Percentiles rank a stretch among this genome's conserved stretches.
phyloP scores from a whole-genome alignment of 92 coral and sea anemone genomes.

The Siderastrea radians region DNA sequence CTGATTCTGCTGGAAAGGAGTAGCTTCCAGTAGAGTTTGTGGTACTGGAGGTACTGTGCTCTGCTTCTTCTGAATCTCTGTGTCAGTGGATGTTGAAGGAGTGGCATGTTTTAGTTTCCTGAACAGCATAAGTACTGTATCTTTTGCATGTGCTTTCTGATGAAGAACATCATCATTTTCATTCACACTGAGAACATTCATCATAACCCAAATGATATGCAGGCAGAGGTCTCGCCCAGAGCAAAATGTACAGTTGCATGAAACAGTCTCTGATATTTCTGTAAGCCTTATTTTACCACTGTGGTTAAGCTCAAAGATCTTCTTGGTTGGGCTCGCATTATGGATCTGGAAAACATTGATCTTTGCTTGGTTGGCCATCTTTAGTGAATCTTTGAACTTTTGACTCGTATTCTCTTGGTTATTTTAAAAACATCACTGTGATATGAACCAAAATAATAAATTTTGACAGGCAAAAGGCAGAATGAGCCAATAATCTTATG shows the following conservation, averaged over 20 bases:
- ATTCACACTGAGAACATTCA: slow-evolving; percentile 51
- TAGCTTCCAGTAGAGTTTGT: too few relatives aligned
- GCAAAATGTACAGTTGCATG: slow-evolving; percentile 28
- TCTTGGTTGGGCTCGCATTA: not conserved
- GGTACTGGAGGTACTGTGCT: too few relatives aligned
- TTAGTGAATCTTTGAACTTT: not conserved
- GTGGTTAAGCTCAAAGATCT: not conserved
- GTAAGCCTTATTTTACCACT: not conserved
- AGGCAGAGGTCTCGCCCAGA: slow-evolving; percentile 52
- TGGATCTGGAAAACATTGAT: not conserved
- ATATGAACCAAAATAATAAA: too few relatives aligned
- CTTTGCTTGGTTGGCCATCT: not conserved
- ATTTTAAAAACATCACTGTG: too few relatives aligned
- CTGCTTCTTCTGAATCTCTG: too few relatives aligned
- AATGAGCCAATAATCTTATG: not conserved
- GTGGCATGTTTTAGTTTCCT: not conserved
- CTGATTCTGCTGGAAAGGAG: too few relatives aligned
- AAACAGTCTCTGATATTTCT: not conserved
- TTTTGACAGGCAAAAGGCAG: not conserved
- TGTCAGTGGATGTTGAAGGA: not conserved
- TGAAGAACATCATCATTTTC: slow-evolving; percentile 58
- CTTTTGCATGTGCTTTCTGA: slow-evolving; percentile 65
- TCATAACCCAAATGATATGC: slow-evolving; percentile 67
- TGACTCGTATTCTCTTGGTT: too few relatives aligned
- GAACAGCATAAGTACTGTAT: slow-evolving; percentile 38